Evolutionary conservation across 1,140 invertebrate genomes (phyloP).

Genomic region (Drosophila lacteicornis): DNA sequence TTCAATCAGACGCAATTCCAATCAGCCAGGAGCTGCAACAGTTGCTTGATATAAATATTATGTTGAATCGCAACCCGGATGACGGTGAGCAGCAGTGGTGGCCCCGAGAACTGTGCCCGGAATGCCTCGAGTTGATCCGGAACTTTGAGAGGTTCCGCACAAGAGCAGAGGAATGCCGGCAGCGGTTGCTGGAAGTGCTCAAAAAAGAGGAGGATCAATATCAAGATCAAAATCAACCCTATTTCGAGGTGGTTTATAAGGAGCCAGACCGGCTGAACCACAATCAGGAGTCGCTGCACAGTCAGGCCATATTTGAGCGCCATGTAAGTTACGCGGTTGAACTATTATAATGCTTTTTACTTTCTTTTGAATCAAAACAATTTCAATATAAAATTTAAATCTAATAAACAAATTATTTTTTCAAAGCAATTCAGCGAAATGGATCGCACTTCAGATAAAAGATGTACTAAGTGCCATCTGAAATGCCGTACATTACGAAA

Average conservation of each 20-base stretch:
- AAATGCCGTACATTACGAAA: too few species aligned
- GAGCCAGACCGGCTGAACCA: background rate
- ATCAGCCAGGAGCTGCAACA: slow-evolving; percentile 32
- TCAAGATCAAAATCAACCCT: slow-evolving; percentile 11
- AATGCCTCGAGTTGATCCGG: slow-evolving; percentile 33
- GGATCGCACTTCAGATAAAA: too few species aligned
- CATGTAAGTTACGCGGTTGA: too few species aligned
- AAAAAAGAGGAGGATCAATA: background rate
- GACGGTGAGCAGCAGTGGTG: slow-evolving; percentile 16
- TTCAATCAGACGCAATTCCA: background rate
- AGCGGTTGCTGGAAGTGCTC: slow-evolving; percentile 36
- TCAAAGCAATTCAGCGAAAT: too few species aligned
- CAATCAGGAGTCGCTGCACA: slow-evolving; percentile 5
- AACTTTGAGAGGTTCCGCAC: slow-evolving; percentile 45
- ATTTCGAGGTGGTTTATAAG: slow-evolving; percentile 63
- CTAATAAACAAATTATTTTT: too few species aligned
- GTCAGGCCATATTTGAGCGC: background rate
- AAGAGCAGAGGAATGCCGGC: slow-evolving; percentile 34
- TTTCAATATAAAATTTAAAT: too few species aligned
- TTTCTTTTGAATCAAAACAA: too few species aligned
- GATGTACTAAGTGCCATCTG: too few species aligned
- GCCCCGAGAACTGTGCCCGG: slow-evolving; percentile 46
- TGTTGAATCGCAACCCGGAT: background rate
- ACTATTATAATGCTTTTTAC: too few species aligned
- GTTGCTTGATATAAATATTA: slow-evolving; percentile 26